phyloP scores from a whole-genome alignment of 2,797 vertebrate genomes.

The Smutsia gigantea region DNA sequence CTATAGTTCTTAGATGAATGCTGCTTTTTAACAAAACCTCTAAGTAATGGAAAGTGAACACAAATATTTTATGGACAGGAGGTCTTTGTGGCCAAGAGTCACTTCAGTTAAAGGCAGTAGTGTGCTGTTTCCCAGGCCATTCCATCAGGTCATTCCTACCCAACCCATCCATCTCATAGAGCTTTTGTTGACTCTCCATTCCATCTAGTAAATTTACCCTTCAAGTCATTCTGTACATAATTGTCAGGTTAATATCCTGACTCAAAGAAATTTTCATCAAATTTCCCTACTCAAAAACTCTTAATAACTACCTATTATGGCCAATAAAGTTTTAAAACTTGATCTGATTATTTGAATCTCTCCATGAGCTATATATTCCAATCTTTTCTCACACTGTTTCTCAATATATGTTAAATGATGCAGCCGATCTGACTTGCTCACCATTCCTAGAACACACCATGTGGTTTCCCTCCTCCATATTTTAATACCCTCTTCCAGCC shows the following conservation, averaged over 20 bases:
- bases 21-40: background rate
- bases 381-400: constrained; percentile 74
- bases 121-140: background rate
- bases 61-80: background rate
- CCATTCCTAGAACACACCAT: constrained; percentile 61
- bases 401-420: constrained; percentile 76
- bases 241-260: background rate
- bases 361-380: constrained; percentile 54
- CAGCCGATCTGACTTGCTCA: constrained; percentile 55
- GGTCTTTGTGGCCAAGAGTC: background rate
- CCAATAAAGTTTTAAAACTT: constrained; percentile 44
- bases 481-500: background rate
- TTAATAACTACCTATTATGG: background rate
- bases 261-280: background rate
- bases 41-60: background rate
- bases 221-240: background rate
- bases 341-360: constrained; percentile 51
- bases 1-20: background rate
- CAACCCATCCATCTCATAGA: background rate
- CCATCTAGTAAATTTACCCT: background rate
- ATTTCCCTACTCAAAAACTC: background rate
- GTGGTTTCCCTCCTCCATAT: constrained; percentile 49
- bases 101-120: background rate
- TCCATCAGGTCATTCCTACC: fast-evolving
- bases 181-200: background rate